These are phyloP conservation scores for Dendronephthya gigantea DNA, from an alignment of 64 coral and sea anemone species.

Conservation along the genomic window DNA sequence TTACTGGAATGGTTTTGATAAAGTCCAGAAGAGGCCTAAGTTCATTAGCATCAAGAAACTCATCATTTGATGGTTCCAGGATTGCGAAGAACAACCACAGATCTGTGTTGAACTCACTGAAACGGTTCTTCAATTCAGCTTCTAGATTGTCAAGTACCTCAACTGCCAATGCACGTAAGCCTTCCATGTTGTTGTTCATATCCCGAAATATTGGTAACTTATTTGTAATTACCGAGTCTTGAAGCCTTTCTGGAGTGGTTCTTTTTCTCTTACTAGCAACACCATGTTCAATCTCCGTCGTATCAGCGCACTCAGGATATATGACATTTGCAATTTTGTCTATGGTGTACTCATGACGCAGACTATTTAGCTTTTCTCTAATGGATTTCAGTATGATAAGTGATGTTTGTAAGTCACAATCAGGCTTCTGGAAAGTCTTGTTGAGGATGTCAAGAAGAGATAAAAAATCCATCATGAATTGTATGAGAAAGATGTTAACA, in stretches of 20 bases:
- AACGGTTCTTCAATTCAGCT: neutral
- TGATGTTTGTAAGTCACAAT: neutral
- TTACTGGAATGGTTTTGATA: conserved; percentile 6
- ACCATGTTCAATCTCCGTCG: neutral
- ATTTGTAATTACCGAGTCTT: neutral
- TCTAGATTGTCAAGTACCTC: conserved; percentile 9
- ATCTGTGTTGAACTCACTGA: neutral
- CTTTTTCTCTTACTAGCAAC: conserved; percentile 7
- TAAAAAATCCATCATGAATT: conserved; percentile 5
- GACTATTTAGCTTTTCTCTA: neutral
- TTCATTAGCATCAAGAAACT: conserved; percentile 13
- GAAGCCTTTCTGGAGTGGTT: neutral
- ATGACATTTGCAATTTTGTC: neutral
- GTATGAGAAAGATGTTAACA: neutral
- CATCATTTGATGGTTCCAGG: neutral
- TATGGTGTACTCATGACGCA: neutral
- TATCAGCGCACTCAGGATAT: neutral
- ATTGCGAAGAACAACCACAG: neutral
- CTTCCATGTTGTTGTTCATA: neutral
- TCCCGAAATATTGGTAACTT: neutral
- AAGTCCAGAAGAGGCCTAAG: neutral
- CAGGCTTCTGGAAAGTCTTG: conserved; percentile 17
- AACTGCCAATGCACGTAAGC: neutral
- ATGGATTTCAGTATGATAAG: neutral
- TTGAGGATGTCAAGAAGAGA: neutral